Evolutionary conservation across 2,797 vertebrate genomes (phyloP), one percentile per base, ranked within the genome.

Genomic region (Diglossa cyanea): DNA sequence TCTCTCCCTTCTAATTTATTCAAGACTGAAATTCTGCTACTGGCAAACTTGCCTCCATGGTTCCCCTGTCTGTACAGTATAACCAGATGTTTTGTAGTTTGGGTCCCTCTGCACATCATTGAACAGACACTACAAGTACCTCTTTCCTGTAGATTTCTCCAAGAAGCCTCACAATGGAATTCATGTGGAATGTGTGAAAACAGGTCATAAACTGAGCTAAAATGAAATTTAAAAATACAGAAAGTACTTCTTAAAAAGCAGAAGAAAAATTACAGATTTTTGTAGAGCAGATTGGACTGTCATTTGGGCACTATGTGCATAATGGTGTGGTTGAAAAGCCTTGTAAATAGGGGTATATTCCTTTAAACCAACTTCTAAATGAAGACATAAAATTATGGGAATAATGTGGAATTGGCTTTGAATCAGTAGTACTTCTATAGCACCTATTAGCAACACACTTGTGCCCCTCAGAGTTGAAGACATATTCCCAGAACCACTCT

Each of bases 71-170:
- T 96, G 81, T 86, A 91, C 75, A 88, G 83, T 54, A 91, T 80
- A 88, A 79, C 90, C 96, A 97, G 96, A 95, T 97, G 94, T 96
- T 97, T 95, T 94, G 92, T 88, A 96, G 87, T 94, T 96, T 74
- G 51, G n/a, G 81, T 97, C 93, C 87, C 94, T 95, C 91, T 88
- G 86, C 85, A 93, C 89, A 94, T 91, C 87, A 61, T 62, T 87
- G 83, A 92, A 81, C 65, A 95, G 86, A 87, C 62, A 97, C 50
- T 83, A 67, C 91, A 94, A 96, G 83, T 86, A 91, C 25, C 55
- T 90, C 76, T 88, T 92, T 95, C 76, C 87, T 90, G 71, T 60
- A 88, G 50, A 71, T 94, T 95, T 93, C 88, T 96, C 58, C 72
- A 93, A 90, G 83, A 96, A 62, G 31, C 78, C 77, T 93, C 89